These are phyloP conservation scores for Scaptomyza pallida DNA, from an alignment of 1,140 invertebrate species.

Conservation along the genomic window DNA sequence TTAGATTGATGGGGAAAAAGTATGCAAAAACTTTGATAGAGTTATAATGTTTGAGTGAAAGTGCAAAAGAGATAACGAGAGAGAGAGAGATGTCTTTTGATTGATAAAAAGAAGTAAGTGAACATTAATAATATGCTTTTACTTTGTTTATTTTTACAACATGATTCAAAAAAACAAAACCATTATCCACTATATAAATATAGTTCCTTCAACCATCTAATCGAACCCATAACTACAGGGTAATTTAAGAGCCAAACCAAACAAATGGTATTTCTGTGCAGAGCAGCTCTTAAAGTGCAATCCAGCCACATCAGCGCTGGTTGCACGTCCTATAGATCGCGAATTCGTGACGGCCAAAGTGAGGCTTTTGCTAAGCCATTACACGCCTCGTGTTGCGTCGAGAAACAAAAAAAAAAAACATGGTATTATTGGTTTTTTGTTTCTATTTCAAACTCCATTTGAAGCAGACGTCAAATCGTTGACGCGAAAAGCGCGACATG, in stretches of 20 bases:
- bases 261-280: not conserved
- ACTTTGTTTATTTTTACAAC: too few species aligned
- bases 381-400: constrained; percentile 36
- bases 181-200: not conserved
- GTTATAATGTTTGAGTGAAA: not conserved
- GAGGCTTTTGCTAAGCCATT: constrained; percentile 70
- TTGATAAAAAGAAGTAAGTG: too few species aligned
- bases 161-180: too few species aligned
- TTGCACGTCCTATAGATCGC: constrained; percentile 68
- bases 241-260: not conserved
- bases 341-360: constrained; percentile 74
- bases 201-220: not conserved
- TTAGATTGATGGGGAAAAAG: too few species aligned
- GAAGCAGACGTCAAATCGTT: constrained; percentile 44
- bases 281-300: constrained; percentile 60
- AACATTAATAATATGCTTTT: too few species aligned
- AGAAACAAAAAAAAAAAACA: constrained; percentile 9
- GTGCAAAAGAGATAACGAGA: not conserved
- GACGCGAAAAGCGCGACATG: constrained; percentile 54
- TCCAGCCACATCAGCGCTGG: constrained; percentile 23
- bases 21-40: not conserved
- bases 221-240: not conserved
- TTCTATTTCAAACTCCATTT: constrained; percentile 33
- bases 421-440: constrained; percentile 3
- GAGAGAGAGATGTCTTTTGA: too few species aligned